Evolutionary conservation across 2,113 vertebrate species (phyloP).

Genomic region (Poeciliopsis prolifica): DNA sequence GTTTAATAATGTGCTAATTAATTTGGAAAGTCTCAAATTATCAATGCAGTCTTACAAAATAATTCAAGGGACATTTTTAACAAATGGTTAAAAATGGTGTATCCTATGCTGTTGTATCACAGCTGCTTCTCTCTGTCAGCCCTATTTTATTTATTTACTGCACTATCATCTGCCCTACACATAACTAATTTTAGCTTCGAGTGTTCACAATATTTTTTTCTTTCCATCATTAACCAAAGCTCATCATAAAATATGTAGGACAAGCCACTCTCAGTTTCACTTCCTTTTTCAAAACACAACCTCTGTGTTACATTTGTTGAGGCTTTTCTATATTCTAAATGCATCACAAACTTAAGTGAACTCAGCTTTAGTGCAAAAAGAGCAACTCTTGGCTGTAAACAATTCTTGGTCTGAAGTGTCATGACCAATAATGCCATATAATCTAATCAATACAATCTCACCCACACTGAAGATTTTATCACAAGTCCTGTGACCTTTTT

Average conservation of each 20-base stretch:
- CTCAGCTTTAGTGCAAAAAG: neutral
- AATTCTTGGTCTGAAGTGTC: neutral
- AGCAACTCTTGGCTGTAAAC: neutral
- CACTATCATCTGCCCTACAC: neutral
- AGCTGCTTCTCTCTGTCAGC: neutral
- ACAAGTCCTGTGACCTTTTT: neutral
- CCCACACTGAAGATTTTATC: neutral
- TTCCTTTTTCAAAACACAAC: neutral
- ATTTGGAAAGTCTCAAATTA: slow-evolving; percentile 63
- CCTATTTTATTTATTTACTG: neutral
- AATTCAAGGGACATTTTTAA: slow-evolving; percentile 35
- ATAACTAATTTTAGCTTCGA: neutral
- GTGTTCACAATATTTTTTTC: neutral
- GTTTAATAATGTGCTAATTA: slow-evolving; percentile 72
- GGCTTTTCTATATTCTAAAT: neutral
- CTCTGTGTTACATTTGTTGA: no score
- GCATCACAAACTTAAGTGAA: neutral
- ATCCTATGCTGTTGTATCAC: neutral
- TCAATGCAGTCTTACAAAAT: slow-evolving; percentile 61
- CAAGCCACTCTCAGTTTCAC: neutral
- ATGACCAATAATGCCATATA: neutral
- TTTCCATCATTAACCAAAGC: neutral
- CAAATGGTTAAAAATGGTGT: neutral
- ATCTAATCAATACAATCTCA: neutral
- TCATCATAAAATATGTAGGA: neutral